Percentiles rank a stretch among this genome's conserved stretches.
phyloP scores from a whole-genome alignment of 1,140 invertebrate species.

The Helicoverpa zea region DNA sequence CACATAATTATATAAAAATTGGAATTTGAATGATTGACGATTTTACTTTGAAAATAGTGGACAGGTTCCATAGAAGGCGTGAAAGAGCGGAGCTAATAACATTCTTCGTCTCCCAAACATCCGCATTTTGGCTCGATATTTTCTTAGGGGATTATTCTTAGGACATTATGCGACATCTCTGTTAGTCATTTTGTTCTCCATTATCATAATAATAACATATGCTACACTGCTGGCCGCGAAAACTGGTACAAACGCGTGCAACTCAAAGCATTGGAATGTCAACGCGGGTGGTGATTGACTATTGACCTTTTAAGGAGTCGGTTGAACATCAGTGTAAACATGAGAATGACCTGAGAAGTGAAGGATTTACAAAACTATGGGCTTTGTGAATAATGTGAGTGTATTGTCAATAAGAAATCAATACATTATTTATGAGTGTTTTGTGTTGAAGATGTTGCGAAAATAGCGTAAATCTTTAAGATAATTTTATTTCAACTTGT shows the following conservation, averaged over 20 bases:
- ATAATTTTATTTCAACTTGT: no score
- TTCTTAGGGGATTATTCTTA: no score
- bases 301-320: conserved; percentile 64
- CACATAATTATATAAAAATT: no score
- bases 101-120: no score
- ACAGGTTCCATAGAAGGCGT: no score
- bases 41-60: no score
- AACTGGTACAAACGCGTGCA: conserved; percentile 47
- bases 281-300: conserved; percentile 64
- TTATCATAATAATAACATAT: conserved; percentile 35
- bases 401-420: neutral
- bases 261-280: conserved; percentile 53
- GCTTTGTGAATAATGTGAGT: conserved; percentile 24
- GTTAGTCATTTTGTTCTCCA: neutral
- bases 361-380: conserved; percentile 37
- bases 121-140: no score
- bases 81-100: no score
- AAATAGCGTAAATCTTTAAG: neutral
- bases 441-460: neutral
- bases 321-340: conserved; percentile 51
- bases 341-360: conserved; percentile 13
- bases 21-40: no score
- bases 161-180: no score
- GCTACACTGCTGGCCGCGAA: conserved; percentile 38
- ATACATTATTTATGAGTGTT: neutral